These are phyloP conservation scores for Melanostoma mellinum DNA, from an alignment of 2,888 invertebrate species.

Conservation along the genomic window DNA sequence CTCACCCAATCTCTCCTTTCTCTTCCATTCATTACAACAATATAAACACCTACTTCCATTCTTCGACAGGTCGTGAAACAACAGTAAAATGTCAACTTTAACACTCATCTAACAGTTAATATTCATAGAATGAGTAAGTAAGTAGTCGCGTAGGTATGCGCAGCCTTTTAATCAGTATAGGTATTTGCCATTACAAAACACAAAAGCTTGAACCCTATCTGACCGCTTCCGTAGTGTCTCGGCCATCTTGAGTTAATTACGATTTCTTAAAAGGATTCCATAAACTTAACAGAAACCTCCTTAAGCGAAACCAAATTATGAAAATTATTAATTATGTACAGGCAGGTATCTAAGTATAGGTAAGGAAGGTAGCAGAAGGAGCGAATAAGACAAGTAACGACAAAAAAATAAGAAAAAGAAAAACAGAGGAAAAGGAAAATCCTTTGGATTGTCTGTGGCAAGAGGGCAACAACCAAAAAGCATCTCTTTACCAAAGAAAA, in stretches of 20 bases:
- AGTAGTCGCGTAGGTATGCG: too few species aligned
- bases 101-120: too few species aligned
- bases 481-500: background rate
- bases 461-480: slow-evolving; percentile 27
- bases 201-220: slow-evolving; percentile 1
- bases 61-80: too few species aligned
- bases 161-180: background rate
- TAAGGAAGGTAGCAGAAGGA: background rate
- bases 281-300: slow-evolving; percentile 57
- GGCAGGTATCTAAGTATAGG: background rate
- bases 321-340: slow-evolving; percentile 69
- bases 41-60: too few species aligned
- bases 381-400: slow-evolving; percentile 11
- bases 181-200: background rate
- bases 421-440: slow-evolving; percentile 19
- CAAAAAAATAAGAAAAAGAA: background rate
- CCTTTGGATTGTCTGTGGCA: slow-evolving; percentile 27
- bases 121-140: too few species aligned
- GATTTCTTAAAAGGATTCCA: slow-evolving; percentile 67
- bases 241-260: slow-evolving; percentile 63
- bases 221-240: slow-evolving; percentile 9
- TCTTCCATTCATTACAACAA: too few species aligned
- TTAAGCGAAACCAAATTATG: slow-evolving; percentile 68
- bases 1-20: too few species aligned
- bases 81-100: too few species aligned